Evolutionary conservation across 2,113 vertebrate genomes (phyloP), one percentile per base, ranked within the genome.

Genomic region (Butastur rufipennis): DNA sequence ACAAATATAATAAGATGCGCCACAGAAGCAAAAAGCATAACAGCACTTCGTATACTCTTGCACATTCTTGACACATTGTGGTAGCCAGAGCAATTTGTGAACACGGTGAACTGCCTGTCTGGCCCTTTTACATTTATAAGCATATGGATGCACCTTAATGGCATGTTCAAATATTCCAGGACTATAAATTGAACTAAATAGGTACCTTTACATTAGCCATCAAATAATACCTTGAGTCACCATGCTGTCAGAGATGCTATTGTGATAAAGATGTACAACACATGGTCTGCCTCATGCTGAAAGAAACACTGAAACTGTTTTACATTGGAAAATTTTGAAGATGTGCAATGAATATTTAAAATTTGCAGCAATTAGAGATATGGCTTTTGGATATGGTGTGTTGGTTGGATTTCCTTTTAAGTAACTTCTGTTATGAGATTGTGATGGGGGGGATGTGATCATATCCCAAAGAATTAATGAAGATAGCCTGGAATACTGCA

Each of bases 61-160:
- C 43, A 77, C 72, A 45, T 89, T 86, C 83, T 79, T 85, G 87
- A 84, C 83, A 88, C 36, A 19, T 12, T 65, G 68, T 22, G 34
- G 65, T 77, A 94, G 67, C 81, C 97, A 95, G 83, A 86, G 58
- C 42, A 88, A 92, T 91, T 62, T 86, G n/a, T 71, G 91, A 93
- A 91, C 18, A 27, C 34, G 19, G 40, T 10, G 36, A 96, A 83
- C 43, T 5, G 6, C 72, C 81, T 63, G 26, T 55, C 83, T 89
- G 84, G 45, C 55, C 47, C 90, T 82, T 95, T 90, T 68, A 72
- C 45, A 82, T 84, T 93, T 86, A 80, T 84, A 92, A 97, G 74
- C 38, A 77, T 53, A 48, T 58, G 55, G 52, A 94, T 65, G 13
- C 13, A 68, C 72, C 61, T 90, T 88, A 85, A 27, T 72, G 38